phyloP scores from a whole-genome alignment of 1,140 invertebrate genomes.

The Drosophila pruinosa region DNA sequence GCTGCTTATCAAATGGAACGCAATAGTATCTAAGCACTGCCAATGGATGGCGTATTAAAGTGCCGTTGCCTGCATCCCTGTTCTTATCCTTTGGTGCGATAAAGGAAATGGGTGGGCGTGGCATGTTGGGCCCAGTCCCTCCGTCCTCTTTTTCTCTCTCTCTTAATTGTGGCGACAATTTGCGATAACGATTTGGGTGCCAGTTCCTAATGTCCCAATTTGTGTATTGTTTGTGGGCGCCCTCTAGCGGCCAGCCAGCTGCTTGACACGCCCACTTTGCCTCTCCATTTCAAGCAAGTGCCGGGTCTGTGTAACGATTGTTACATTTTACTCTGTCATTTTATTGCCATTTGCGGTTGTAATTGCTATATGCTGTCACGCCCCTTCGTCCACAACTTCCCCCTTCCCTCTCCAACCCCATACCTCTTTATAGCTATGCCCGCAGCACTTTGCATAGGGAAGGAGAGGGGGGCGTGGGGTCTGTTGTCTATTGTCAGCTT shows the following conservation, averaged over 20 bases:
- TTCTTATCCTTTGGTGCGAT: not conserved
- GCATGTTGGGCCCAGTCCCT: not conserved
- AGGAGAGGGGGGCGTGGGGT: not conserved
- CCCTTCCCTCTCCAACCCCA: not conserved
- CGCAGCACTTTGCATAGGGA: constrained; percentile 31
- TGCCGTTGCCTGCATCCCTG: not conserved
- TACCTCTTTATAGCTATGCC: not conserved
- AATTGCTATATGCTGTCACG: constrained; percentile 62
- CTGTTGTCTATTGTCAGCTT: constrained; percentile 65
- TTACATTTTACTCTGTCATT: constrained; percentile 69
- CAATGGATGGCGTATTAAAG: constrained; percentile 22
- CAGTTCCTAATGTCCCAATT: constrained; percentile 45
- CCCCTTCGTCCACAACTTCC: constrained; percentile 20
- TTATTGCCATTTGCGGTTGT: constrained; percentile 77
- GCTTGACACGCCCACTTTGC: constrained; percentile 9
- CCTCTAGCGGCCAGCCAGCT: constrained; percentile 24
- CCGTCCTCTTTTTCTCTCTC: not conserved
- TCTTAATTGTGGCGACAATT: constrained; percentile 48
- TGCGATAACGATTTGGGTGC: constrained; percentile 47
- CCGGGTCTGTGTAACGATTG: constrained; percentile 44
- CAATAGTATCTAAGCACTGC: constrained; percentile 26
- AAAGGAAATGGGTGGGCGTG: not conserved
- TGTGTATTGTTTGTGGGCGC: constrained; percentile 47
- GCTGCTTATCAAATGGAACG: constrained; percentile 27
- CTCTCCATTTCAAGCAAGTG: constrained; percentile 10